A percentile compares a stretch with the other conserved stretches of the same genome.
Evolutionary conservation across 2,888 invertebrate genomes (phyloP).

Genomic region (Tenthredo notha): DNA sequence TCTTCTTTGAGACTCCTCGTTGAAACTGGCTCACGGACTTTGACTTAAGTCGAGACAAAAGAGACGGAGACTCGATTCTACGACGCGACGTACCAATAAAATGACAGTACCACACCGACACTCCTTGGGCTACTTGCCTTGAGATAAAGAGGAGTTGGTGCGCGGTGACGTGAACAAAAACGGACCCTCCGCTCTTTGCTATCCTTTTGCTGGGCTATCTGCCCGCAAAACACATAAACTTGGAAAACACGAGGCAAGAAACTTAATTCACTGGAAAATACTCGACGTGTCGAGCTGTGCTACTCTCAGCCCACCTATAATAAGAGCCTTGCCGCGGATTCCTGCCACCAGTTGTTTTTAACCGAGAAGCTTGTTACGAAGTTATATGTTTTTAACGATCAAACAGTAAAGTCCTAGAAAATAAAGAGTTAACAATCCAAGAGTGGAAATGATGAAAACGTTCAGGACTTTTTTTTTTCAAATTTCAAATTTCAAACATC

Average conservation of each 20-base stretch:
- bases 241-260: constrained; percentile 70
- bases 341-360: constrained; percentile 10
- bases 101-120: constrained; percentile 37
- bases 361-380: constrained; percentile 28
- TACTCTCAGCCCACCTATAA: constrained; percentile 3
- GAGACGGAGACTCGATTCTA: constrained; percentile 14
- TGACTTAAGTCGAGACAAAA: constrained; percentile 31
- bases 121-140: constrained; percentile 40
- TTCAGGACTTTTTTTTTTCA: neutral
- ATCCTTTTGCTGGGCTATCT: constrained; percentile 63
- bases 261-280: constrained; percentile 73
- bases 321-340: constrained; percentile 22
- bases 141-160: constrained; percentile 56
- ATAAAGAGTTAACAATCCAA: neutral
- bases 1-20: constrained; percentile 13
- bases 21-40: constrained; percentile 30
- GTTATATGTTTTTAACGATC: constrained; percentile 23
- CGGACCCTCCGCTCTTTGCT: constrained; percentile 49
- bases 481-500: neutral
- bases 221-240: constrained; percentile 71
- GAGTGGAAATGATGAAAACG: neutral
- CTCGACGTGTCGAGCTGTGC: constrained; percentile 61
- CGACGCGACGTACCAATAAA: constrained; percentile 41
- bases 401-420: neutral
- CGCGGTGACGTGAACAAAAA: constrained; percentile 71